A percentile compares a stretch with the other conserved stretches of the same genome.
These are phyloP conservation scores for Trichomycterus rosablanca DNA, from an alignment of 2,113 vertebrate genomes.

Conservation along the genomic window DNA sequence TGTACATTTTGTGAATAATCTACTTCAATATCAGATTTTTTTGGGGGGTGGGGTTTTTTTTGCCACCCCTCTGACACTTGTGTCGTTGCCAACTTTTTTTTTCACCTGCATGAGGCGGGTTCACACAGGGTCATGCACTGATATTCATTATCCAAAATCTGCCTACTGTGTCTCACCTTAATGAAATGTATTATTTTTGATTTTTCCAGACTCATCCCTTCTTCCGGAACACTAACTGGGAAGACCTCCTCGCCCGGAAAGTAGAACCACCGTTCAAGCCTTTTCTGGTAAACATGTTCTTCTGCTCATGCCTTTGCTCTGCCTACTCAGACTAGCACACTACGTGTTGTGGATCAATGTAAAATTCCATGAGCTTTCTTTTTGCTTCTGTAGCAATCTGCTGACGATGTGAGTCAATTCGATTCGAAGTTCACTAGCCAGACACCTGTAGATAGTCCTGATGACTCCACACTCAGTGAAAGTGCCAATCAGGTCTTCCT, in stretches of 20 bases:
- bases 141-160: too few relatives aligned
- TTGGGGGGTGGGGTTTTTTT: too few relatives aligned
- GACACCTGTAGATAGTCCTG: slow-evolving; percentile 96
- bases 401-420: slow-evolving; percentile 98
- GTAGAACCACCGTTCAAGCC: slow-evolving; percentile 97
- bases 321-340: neutral
- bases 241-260: slow-evolving; percentile 91
- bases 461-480: slow-evolving; percentile 96
- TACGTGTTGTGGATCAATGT: neutral
- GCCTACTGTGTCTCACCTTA: too few relatives aligned
- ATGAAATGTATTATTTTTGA: neutral
- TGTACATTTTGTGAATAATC: too few relatives aligned
- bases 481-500: slow-evolving; percentile 99
- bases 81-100: too few relatives aligned
- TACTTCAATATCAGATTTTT: too few relatives aligned
- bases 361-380: neutral
- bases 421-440: slow-evolving; percentile 99
- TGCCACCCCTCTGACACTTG: too few relatives aligned
- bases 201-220: slow-evolving; percentile 80
- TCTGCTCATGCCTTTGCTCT: neutral
- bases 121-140: too few relatives aligned
- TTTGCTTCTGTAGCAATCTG: slow-evolving; percentile 81
- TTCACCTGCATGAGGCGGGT: too few relatives aligned
- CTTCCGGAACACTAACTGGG: slow-evolving; percentile 96
- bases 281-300: slow-evolving; percentile 76